Base-by-base conservation (phyloP, 1,140 invertebrate genomes). In the Diorhabda elongata region DNA sequence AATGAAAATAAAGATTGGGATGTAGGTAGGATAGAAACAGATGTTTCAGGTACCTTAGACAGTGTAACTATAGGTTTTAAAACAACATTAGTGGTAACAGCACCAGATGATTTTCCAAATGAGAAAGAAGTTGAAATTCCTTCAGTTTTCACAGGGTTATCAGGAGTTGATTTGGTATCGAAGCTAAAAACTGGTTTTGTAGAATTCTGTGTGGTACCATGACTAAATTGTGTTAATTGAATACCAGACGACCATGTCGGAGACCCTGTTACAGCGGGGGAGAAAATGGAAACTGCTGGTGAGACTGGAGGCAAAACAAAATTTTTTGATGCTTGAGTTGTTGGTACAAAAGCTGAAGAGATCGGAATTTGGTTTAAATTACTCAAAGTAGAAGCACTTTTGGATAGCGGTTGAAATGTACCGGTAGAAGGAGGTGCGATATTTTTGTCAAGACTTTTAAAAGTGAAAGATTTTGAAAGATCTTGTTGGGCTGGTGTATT, bases 281-380 rank as follows among this genome's bases (percentile, higher is more conserved):
- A 8, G 61, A 62, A 62, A 62, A 44, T 43, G 41, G 4, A 43
- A 43, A 5, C 47, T 5, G 44, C 42, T 62, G 8, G 43, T 44
- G 7, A 62, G 9, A 44, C 26, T 60, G 8, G 5, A 2, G 26
- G 41, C 26, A 8, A 60, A 8, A 60, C 44, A n/a, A 44, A 44
- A 44, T 62, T 62, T 62, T 62, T 62, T 5, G 11, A 58, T 42
- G 42, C 11, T 59, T 68, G 66, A 8, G 65, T 45, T 9, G 66
- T 71, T 3, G 71, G 71, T 42, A 70, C 63, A 57, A 72, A 70
- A 5, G 65, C 66, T 6, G 69, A 68, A 47, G 52, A 60, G 42
- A 59, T 52, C 11, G 42, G 41, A 42, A 3, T 8, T 58, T 66
- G 64, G 3, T 41, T n/a, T 44, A 66, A 58, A 66, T 66, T 58